Conservation (phyloP, 2,113 vertebrate genomes). For the Philantomba maxwellii region DNA sequence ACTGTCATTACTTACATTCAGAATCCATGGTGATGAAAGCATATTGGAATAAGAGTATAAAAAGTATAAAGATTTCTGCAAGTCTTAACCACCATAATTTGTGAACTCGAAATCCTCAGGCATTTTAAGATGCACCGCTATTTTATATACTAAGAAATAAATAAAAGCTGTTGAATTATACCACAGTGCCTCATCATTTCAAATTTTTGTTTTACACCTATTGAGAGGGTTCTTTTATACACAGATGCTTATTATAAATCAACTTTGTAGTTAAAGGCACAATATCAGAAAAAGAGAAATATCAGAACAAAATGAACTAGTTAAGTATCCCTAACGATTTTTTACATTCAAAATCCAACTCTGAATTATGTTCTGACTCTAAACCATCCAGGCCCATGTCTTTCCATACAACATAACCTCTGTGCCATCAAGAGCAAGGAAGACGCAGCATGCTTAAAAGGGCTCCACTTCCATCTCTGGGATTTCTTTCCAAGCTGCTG, state of each 20-base stretch:
- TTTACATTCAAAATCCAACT: not conserved
- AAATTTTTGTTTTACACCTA: not conserved
- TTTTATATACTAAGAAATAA: slow-evolving; percentile 12
- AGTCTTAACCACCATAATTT: not conserved
- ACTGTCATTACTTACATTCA: not conserved
- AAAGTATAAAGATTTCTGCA: not conserved
- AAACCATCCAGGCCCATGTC: not conserved
- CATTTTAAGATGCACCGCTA: not conserved
- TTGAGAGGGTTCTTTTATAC: not conserved
- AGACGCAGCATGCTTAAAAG: rapidly evolving
- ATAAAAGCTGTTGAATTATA: not conserved
- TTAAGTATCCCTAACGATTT: not conserved
- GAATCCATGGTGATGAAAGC: not conserved
- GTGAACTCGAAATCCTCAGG: not conserved
- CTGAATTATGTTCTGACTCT: not conserved
- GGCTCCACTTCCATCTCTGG: rapidly evolving
- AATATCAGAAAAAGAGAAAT: not conserved
- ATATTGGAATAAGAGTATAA: not conserved
- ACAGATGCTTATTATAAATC: not conserved
- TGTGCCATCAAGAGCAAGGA: not conserved
- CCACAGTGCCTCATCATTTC: not conserved
- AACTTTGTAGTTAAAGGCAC: not conserved
- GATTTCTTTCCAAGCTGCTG: not conserved
- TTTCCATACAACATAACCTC: not conserved
- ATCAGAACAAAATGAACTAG: not conserved